These are phyloP conservation scores for Eriocheir sinensis DNA, from an alignment of 1,140 invertebrate genomes.

Conservation along the genomic window DNA sequence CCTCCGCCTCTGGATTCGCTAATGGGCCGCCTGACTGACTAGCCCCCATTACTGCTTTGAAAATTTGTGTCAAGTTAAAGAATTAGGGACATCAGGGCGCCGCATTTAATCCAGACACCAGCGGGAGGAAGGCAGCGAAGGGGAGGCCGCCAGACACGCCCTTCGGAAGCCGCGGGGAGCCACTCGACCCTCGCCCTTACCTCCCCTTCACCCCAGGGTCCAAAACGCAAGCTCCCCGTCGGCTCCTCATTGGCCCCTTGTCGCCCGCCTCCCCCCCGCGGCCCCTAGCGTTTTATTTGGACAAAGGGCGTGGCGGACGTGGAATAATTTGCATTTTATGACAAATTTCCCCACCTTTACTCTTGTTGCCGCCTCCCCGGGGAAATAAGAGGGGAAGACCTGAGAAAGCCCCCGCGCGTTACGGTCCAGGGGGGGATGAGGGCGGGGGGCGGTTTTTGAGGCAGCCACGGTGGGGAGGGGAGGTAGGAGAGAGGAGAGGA, in stretches of 20 bases:
- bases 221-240: neutral
- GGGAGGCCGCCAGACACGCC: conserved; percentile 48
- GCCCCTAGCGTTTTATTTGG: conserved; percentile 74
- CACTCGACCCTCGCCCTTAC: neutral
- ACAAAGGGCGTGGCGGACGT: conserved; percentile 76
- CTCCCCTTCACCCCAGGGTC: neutral
- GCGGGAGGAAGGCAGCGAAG: conserved; percentile 72
- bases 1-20: conserved; percentile 77
- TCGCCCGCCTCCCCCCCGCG: conserved; percentile 54
- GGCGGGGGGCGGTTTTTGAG: neutral
- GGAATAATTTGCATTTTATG: conserved; percentile 77
- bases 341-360: conserved; percentile 77
- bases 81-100: conserved; percentile 76
- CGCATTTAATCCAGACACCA: conserved; percentile 78
- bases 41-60: conserved; percentile 75
- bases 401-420: conserved; percentile 51
- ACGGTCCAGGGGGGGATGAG: too few species aligned
- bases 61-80: conserved; percentile 78
- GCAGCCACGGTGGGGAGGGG: neutral
- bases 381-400: conserved; percentile 72
- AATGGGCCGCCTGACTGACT: conserved; percentile 72
- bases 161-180: neutral
- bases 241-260: conserved; percentile 45
- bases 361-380: conserved; percentile 71
- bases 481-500: neutral